Evolutionary conservation across 2,888 invertebrate species (phyloP), one percentile per base, ranked within the genome.

Genomic region (Odiellus spinosus): DNA sequence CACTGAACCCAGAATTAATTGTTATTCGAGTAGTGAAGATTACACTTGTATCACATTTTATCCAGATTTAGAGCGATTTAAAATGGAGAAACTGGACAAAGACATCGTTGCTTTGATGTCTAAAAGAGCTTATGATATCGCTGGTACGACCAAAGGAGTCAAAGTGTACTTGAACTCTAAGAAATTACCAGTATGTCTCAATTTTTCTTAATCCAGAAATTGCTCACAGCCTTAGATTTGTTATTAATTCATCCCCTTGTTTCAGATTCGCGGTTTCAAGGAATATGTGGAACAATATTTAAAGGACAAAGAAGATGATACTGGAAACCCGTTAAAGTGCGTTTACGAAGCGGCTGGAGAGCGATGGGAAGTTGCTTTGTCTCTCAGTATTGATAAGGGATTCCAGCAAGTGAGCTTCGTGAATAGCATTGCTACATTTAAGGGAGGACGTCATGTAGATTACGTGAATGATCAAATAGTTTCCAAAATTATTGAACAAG

Each of bases 391-490:
- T 47, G 75, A 75, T 58, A 74, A 73, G 53, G 86, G 85, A 17
- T 93, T 87, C 66, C 93, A 95, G 64, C 96, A 98, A 67, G 84
- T 96, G 56, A 96, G 96, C 10, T 99, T 99, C 67, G 98, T 96
- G 3, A 99, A 99, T 71, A 73, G 72, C 39, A 58, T 58, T 21
- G 58, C 58, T 4, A 58, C 58, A 10, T 56, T 55, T 3, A 56
- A 70, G 67, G 98, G 98, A 53, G 98, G 98, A 8, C 77, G 91
- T 44, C 98, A 99, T 64, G 88, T 96, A 6, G 98, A 99, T 67
- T 80, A 93, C 60, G 80, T 98, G 2, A 73, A 82, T 0, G 96
- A 98, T 62, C 76, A 80, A 67, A 76, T 98, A 49, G 81, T 84
- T 0, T 84, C 86, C 63, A 86, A 88, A 63, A 70, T 98, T 40